These are phyloP conservation scores for Phacellophora camtschatica DNA, from an alignment of 30 jellyfish, hydroid and myxozoan species.

Conservation along the genomic window DNA sequence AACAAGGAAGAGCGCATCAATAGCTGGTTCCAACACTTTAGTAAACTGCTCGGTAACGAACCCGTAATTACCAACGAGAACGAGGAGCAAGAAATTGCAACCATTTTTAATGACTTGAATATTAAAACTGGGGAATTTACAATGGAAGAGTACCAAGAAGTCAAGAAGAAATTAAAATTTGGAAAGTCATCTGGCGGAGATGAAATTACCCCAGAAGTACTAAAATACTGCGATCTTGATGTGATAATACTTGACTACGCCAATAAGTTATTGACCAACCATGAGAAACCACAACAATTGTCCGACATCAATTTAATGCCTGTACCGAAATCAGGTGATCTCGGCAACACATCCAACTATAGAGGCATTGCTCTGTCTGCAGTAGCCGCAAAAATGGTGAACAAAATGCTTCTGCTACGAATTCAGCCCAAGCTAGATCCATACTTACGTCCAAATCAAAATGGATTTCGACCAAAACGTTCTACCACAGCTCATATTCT, in stretches of 20 bases:
- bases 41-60: background rate
- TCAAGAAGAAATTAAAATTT: background rate
- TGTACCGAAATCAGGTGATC: background rate
- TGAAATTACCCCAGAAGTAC: background rate
- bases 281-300: background rate
- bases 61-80: background rate
- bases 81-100: background rate
- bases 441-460: background rate
- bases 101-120: background rate
- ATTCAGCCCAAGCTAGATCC: background rate
- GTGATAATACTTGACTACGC: background rate
- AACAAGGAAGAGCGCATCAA: background rate
- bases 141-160: background rate
- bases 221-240: background rate
- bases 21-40: constrained; percentile 37
- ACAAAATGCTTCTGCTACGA: background rate
- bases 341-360: background rate
- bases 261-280: background rate
- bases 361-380: background rate
- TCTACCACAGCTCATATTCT: background rate
- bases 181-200: background rate
- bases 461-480: background rate
- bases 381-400: background rate
- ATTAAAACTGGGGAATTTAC: background rate
- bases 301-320: background rate